These are phyloP conservation scores for Desmodus rotundus DNA, from an alignment of 2,113 vertebrate genomes.

Conservation along the genomic window DNA sequence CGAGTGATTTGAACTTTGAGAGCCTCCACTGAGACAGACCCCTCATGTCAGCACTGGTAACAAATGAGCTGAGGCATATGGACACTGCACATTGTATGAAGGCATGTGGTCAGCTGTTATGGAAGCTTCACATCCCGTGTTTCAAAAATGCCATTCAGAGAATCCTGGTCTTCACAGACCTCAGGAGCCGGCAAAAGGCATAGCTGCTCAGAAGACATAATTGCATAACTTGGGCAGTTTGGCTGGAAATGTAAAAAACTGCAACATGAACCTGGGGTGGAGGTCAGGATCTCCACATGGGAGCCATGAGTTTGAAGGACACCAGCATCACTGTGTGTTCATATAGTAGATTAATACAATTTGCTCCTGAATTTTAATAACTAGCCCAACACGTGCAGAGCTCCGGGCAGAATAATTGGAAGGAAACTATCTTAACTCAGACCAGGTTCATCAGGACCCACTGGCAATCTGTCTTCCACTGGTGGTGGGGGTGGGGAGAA, in stretches of 20 bases:
- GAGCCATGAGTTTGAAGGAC: not conserved
- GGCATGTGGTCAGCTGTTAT: rapidly evolving
- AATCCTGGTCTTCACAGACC: not conserved
- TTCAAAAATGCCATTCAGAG: not conserved
- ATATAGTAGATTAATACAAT: not conserved
- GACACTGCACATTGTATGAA: not conserved
- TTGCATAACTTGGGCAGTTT: not conserved
- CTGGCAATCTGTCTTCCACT: not conserved
- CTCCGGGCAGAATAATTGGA: slow-evolving; percentile 41
- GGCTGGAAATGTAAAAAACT: not conserved
- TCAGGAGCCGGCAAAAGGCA: not conserved
- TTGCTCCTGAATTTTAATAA: slow-evolving; percentile 32
- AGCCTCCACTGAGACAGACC: not conserved
- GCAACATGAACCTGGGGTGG: not conserved
- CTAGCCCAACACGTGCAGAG: not conserved
- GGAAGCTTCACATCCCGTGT: not conserved
- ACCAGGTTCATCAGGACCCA: not conserved
- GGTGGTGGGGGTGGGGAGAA: not conserved
- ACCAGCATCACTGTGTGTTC: not conserved
- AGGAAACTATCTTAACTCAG: slow-evolving; percentile 31
- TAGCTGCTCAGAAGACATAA: not conserved
- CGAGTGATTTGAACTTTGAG: not conserved
- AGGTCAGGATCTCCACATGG: not conserved
- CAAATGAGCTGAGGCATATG: rapidly evolving
- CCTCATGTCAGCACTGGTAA: not conserved